Conservation (phyloP, 2,113 vertebrate species). For the Chitala chitala region DNA sequence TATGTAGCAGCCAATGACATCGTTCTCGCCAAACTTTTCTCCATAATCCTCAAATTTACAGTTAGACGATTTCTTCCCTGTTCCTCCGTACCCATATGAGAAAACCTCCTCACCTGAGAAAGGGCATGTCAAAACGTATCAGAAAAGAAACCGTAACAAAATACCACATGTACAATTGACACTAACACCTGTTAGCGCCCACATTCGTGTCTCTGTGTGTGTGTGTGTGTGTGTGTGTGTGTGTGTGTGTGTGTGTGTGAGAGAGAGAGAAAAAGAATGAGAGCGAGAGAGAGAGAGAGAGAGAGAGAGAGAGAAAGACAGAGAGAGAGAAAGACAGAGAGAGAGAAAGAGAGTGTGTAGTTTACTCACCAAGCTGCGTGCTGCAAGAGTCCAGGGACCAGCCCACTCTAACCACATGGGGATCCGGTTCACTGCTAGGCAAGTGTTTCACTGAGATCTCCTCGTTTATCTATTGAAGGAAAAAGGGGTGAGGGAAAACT, state of each 20-base stretch:
- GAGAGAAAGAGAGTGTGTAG: too few relatives aligned
- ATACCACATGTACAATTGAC: not conserved
- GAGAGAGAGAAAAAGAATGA: too few relatives aligned
- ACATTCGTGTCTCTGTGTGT: not conserved
- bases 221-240: not conserved
- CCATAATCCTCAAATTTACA: conserved; percentile 81
- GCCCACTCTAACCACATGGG: conserved; percentile 80
- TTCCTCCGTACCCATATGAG: conserved; percentile 83
- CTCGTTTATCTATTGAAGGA: conserved; percentile 70
- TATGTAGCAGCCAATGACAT: conserved; percentile 79
- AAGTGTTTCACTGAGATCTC: conserved; percentile 84
- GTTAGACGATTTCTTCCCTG: conserved; percentile 76
- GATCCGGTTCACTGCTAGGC: conserved; percentile 77
- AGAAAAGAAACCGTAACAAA: not conserved
- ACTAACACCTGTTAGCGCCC: not conserved
- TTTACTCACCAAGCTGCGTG: conserved; percentile 75
- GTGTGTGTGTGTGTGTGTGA: too few relatives aligned
- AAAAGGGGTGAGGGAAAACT: too few relatives aligned
- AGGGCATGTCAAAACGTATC: not conserved
- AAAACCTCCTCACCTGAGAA: conserved; percentile 75
- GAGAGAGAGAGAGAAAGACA: too few relatives aligned
- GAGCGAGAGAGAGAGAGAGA: too few relatives aligned
- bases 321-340: too few relatives aligned
- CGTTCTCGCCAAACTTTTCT: conserved; percentile 80
- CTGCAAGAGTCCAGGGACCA: conserved; percentile 84